Percentiles rank a stretch among this genome's conserved stretches.
These are phyloP conservation scores for Zaprionus ghesquierei DNA, from an alignment of 1,140 invertebrate genomes.

Conservation along the genomic window DNA sequence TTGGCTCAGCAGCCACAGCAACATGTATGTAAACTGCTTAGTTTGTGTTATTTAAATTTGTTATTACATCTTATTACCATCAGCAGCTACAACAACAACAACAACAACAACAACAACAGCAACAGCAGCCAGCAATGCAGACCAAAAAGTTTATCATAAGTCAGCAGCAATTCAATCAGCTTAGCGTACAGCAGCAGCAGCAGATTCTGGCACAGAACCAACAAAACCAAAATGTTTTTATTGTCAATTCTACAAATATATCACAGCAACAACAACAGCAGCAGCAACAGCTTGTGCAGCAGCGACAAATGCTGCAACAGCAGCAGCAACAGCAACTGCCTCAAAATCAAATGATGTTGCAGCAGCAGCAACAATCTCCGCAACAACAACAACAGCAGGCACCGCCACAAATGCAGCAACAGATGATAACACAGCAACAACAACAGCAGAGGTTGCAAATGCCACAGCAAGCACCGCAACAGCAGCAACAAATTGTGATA, in stretches of 20 bases:
- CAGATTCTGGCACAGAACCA: conserved; percentile 83
- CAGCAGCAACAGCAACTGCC: conserved; percentile 69
- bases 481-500: conserved; percentile 76
- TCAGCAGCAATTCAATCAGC: conserved; percentile 85
- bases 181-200: conserved; percentile 84
- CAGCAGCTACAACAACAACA: conserved; percentile 28
- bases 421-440: conserved; percentile 44
- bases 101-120: conserved; percentile 52
- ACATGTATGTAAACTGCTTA: conserved; percentile 16
- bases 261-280: conserved; percentile 83
- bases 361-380: conserved; percentile 44
- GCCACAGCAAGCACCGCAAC: conserved; percentile 56
- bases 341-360: conserved; percentile 44
- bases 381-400: conserved; percentile 47
- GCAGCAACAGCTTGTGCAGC: conserved; percentile 83
- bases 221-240: conserved; percentile 78
- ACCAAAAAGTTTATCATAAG: conserved; percentile 81
- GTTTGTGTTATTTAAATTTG: background rate
- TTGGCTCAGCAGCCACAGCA: conserved; percentile 44
- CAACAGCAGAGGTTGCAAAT: conserved; percentile 58
- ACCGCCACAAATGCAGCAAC: conserved; percentile 55
- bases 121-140: conserved; percentile 43
- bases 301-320: conserved; percentile 83
- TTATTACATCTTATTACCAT: background rate
- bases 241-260: conserved; percentile 75